phyloP scores from a whole-genome alignment of 2,888 invertebrate genomes.

The Oscheius sp. region DNA sequence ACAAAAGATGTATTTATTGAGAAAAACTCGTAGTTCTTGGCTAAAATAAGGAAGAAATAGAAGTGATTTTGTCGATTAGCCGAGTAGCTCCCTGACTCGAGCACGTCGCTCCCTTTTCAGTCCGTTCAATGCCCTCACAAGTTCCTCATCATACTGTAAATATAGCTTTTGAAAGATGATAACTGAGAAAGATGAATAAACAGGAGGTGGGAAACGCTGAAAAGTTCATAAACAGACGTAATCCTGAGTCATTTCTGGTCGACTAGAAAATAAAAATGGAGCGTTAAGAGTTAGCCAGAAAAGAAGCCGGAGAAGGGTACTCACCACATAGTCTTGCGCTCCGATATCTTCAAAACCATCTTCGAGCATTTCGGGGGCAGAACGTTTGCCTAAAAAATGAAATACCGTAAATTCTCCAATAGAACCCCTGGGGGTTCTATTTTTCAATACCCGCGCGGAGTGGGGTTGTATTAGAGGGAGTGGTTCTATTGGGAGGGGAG shows the following conservation, averaged over 20 bases:
- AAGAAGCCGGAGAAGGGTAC: background rate
- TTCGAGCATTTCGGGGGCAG: background rate
- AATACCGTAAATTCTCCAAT: no score
- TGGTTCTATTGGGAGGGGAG: no score
- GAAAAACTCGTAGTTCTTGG: conserved; percentile 1
- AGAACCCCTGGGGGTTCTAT: no score
- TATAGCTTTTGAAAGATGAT: background rate
- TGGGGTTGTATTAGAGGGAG: background rate
- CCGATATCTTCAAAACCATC: background rate
- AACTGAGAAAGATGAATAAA: background rate
- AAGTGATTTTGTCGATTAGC: background rate
- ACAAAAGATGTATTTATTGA: conserved; percentile 18
- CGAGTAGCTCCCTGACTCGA: conserved; percentile 26
- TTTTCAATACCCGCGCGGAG: no score
- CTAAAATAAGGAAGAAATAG: conserved; percentile 2
- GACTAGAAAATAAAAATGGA: no score
- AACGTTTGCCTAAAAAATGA: conserved; percentile 25
- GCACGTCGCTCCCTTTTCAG: conserved; percentile 27
- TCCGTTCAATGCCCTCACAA: conserved; percentile 5
- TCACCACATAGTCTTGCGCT: background rate
- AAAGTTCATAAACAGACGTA: background rate
- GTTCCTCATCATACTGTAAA: conserved; percentile 23
- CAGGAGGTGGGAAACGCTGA: no score
- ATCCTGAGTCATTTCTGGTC: no score
- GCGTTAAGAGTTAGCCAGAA: no score